Base-by-base conservation (phyloP, 2,888 invertebrate genomes). In the Drosophila birchii region DNA sequence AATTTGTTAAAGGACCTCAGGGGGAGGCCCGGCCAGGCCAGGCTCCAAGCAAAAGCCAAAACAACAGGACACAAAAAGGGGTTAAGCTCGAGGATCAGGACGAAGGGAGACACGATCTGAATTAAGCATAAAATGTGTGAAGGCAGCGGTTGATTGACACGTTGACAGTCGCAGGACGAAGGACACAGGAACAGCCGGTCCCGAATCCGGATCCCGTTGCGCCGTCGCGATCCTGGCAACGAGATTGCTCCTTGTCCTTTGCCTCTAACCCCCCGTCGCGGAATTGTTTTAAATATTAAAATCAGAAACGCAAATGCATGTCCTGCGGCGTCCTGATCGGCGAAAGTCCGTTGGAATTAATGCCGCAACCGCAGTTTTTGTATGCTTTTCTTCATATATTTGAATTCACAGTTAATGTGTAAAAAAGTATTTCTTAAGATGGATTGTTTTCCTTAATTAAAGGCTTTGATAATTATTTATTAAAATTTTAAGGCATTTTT, bases 101-200 rank as follows among this genome's bases (percentile, higher is more conserved):
- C 26, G 41, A 29, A 49, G 32, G 16, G 38, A 68, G 70, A 64
- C 74, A 45, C 56, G 75, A 54, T 54, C 57, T 73, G 57, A 67
- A 58, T 73, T 58, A 54, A 73, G 51, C 75, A 47, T 54, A 41
- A 56, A 72, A 45, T 53, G 44, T 74, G 39, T 64, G 71, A 69
- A 60, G 64, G 54, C 56, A 59, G 75, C 64, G 80, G 78, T 78
- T 91, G 91, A 90, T 90, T 90, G 91, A 90, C 90, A 90, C 89
- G 86, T 91, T 90, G 90, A 90, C 91, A 91, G 82, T 80, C 81
- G 58, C 63, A 64, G 71, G 73, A 64, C 41, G 29, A 34, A 34
- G 64, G 45, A 36, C 32, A 6, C 8, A 47, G 53, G 55, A 72
- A 56, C 61, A 60, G 72, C 63, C 72, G 74, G 77, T 63, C 56